Base-by-base conservation (phyloP, 2,888 invertebrate species). In the Hyalella azteca region DNA sequence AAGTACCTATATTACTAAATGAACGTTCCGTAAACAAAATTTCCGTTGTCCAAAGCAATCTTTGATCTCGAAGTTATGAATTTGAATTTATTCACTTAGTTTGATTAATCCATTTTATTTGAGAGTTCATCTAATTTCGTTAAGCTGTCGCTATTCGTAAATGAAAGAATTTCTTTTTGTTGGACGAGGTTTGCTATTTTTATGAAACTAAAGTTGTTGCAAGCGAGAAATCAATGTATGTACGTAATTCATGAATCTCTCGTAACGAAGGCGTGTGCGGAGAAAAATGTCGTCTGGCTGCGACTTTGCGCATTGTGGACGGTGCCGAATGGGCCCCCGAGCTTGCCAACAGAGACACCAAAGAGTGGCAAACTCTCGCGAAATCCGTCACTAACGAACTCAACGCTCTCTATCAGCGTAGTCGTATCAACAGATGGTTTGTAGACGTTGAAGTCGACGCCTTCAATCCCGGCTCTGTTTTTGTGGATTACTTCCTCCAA, bases 251-350 rank as follows among this genome's bases (percentile, higher is more conserved):
- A 11, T 45, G 15, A 11, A 45, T 9, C 15, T 45, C 45, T 15
- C 15, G 45, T 45, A 15, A 45, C 1, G 32, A 80, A 79, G 85
- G 85, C 26, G 78, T 81, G 26, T 85, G 85, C 76, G 80, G 82
- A 3, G 54, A 78, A n/a, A 82, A 81, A 49, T 85, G 85, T 36
- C 81, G 83, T 11, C 60, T 85, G 26, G 79, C 83, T 19, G 83
- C 81, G 22, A 82, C 83, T 3, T 54, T 85, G 3, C 79, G 77
- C 22, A 82, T 85, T 22, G 39, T 82, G 36, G 81, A 82, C 4
- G 85, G 85, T 0, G 77, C 82, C 0, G 79, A 82, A n/a, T 85
- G 85, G 85, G 73, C 60, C 3, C 82, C 85, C 5, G 83, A 80
- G 66, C 73, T 85, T 73, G 80, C 82, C 32, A 82, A 83, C 73